Base-by-base conservation (phyloP, 92 coral and sea anemone species). In the Actinernus sp. region DNA sequence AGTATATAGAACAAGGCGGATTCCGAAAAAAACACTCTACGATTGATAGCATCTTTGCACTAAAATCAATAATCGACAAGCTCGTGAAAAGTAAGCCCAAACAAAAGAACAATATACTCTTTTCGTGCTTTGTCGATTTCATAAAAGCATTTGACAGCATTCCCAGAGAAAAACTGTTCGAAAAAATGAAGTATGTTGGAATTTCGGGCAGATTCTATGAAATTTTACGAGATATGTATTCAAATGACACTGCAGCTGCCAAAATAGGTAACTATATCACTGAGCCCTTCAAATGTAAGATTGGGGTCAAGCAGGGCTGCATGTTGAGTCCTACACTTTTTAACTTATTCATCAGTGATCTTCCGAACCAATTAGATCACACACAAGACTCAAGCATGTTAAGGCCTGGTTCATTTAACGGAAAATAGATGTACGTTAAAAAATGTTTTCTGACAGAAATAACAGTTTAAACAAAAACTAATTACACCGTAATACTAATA, bases 51-150 rank as follows among this genome's bases (percentile, higher is more conserved):
- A 20, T 75, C 44, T 30, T 70, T 14, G 57, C 30, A 18, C 40
- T 66, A 11, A 66, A 53, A 36, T 40, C 57, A 12, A 7, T 74
- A n/a, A 53, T 74, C 14, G 82, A 57, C 32, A 27, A 51, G n/a
- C 58, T 56, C 41, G 76, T 76, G 31, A 76, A 72, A 49, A 58
- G 66, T 43, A 67, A 52, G 34, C 63, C 48, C 23, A 49, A 74
- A 63, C 38, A 74, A 44, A 37, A 65, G 55, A 74, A 63, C 18
- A 74, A 74, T 50, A 23, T 34, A 33, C 43, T 74, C 32, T 63
- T 62, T 57, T 49, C 82, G 40, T 60, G 79, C 71, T 72, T 60
- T 36, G 58, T 60, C 31, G 81, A 73, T 56, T 73, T 74, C 39
- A 74, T 50, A 25, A 74, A 74, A 41, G 73, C 82, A 38, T 61